Base-by-base conservation (phyloP, 2,113 vertebrate species). In the Sinocyclocheilus anshuiensis region DNA sequence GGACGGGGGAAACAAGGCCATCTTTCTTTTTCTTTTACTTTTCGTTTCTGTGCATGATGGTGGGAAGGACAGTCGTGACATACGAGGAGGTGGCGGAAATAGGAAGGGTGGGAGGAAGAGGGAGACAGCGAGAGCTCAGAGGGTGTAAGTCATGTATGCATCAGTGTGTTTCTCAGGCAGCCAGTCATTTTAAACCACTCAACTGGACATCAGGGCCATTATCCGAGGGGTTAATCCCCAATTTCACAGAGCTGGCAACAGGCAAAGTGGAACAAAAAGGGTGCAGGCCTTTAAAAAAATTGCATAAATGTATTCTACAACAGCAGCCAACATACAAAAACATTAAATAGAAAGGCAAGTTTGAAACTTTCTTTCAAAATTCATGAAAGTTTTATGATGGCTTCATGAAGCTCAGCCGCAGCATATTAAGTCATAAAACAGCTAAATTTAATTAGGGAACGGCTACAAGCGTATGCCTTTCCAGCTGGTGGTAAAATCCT, bases 101-200 rank as follows among this genome's bases (percentile, higher is more conserved):
- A 92, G 86, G 91, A 93, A 89, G 89, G 90, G 92, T 57, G 36
- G 90, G 86, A 87, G 89, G 90, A 91, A 93, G 92, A 90, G 88
- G 91, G 89, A 89, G 90, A 93, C 91, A 91, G 91, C 91, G 90
- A 86, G 39, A 7, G 15, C 39, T 63, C 50, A 72, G 55, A 50
- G 29, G 74, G 74, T 57, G 42, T 42, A 59, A 76, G 48, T 75
- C 20, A 26, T 36, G 65, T 53, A 78, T 90, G 42, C 57, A 65
- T 84, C 90, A 87, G 69, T 86, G 69, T 86, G 91, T 92, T 88
- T 93, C 91, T 36, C 78, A 90, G 89, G 91, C 90, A 93, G 92
- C 90, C 91, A 92, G 92, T 93, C 91, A 93, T 93, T 94, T 93
- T 94, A 94, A 95, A 95, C 93, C 93, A 94, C 92, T 94, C 92